Percentiles rank a stretch among this genome's conserved stretches.
phyloP scores from a whole-genome alignment of 1,140 invertebrate genomes.

The Asbolus verrucosus region DNA sequence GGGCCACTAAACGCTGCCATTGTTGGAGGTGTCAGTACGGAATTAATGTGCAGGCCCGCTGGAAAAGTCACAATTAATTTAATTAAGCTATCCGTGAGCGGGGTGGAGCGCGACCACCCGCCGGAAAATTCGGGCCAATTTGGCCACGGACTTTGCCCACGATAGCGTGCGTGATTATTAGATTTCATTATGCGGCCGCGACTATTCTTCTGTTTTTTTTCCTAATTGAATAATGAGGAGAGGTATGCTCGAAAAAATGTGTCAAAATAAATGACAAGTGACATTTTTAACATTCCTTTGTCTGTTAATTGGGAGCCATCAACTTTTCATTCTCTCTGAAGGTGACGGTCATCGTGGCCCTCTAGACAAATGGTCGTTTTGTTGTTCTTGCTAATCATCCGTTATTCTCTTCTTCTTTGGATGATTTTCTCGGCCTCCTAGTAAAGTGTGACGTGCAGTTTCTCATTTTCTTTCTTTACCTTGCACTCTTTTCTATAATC shows the following conservation, averaged over 20 bases:
- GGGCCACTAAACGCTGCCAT: slow-evolving; percentile 55
- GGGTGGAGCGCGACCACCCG: slow-evolving; percentile 25
- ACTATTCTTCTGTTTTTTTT: no score
- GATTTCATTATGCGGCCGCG: background rate
- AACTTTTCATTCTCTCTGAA: no score
- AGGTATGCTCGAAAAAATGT: background rate
- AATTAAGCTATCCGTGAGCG: slow-evolving; percentile 27
- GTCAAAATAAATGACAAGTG: background rate
- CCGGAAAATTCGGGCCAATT: slow-evolving; percentile 25
- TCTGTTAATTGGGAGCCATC: no score
- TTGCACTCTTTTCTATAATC: no score
- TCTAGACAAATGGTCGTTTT: no score
- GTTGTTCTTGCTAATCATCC: no score
- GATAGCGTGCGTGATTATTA: slow-evolving; percentile 23
- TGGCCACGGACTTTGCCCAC: slow-evolving; percentile 12
- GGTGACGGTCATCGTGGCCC: background rate
- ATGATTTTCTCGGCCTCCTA: no score
- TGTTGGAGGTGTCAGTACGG: slow-evolving; percentile 54
- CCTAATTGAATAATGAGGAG: no score
- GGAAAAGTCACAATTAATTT: slow-evolving; percentile 33
- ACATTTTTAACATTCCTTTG: no score
- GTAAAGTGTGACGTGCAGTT: no score
- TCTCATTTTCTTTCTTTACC: no score
- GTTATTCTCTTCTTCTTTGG: no score
- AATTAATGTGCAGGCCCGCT: slow-evolving; percentile 35